Conservation (phyloP, 2,888 invertebrate genomes). For the Tricholauxania praeusta region DNA sequence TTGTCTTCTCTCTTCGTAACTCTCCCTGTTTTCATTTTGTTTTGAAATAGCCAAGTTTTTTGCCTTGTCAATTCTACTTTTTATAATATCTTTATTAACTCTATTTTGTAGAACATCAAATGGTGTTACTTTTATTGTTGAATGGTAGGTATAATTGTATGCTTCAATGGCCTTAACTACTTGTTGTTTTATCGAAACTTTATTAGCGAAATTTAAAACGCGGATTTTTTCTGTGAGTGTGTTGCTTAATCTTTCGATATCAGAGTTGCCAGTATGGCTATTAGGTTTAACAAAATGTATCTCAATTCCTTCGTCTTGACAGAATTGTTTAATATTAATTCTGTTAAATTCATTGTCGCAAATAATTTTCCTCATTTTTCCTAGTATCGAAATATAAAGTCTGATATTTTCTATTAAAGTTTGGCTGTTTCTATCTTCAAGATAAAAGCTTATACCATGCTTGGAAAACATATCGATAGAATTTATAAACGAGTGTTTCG, state of each 20-base stretch:
- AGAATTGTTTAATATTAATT: constrained; percentile 7
- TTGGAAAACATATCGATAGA: too few relatives aligned
- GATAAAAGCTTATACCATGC: too few relatives aligned
- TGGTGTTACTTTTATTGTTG: too few relatives aligned
- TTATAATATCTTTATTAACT: background rate
- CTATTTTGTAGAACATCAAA: background rate
- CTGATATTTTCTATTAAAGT: too few relatives aligned
- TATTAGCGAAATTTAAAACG: background rate
- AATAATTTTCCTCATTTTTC: constrained; percentile 1
- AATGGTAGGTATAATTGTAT: too few relatives aligned
- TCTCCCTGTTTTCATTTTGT: background rate
- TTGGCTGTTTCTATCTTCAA: too few relatives aligned
- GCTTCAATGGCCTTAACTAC: background rate
- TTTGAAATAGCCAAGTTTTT: background rate
- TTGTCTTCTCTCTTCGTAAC: too few relatives aligned
- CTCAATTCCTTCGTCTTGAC: background rate
- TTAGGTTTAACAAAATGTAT: too few relatives aligned
- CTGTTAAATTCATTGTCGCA: constrained; percentile 3
- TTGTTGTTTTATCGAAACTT: background rate
- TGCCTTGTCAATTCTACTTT: constrained; percentile 2
- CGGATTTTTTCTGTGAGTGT: background rate
- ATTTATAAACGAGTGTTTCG: too few relatives aligned
- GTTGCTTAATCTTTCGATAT: background rate
- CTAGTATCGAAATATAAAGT: constrained; percentile 60
- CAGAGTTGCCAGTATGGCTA: background rate